These are phyloP conservation scores for Plebejus anna DNA, from an alignment of 2,888 invertebrate species.

Conservation along the genomic window DNA sequence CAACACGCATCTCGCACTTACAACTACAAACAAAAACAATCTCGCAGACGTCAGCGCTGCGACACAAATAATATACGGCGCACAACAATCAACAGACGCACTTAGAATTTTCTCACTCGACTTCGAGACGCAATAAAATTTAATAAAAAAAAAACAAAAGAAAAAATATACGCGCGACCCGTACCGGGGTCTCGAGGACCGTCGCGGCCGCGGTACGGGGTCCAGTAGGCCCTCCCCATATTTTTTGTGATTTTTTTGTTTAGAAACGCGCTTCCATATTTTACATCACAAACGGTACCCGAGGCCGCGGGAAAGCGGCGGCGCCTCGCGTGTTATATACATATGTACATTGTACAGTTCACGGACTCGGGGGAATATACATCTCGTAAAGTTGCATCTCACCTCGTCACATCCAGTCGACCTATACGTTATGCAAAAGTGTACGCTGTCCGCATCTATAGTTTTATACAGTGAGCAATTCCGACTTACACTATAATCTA, in stretches of 20 bases:
- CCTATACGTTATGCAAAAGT: constrained; percentile 15
- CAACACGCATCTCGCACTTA: constrained; percentile 30
- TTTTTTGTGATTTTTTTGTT: constrained; percentile 50
- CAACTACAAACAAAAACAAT: constrained; percentile 34
- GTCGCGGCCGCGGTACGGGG: constrained; percentile 54
- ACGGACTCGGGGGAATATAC: constrained; percentile 53
- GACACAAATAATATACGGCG: constrained; percentile 60
- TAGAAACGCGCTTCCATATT: constrained; percentile 41
- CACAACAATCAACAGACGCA: constrained; percentile 74
- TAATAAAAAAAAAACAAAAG: constrained; percentile 54
- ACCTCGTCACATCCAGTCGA: background rate
- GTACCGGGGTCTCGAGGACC: constrained; percentile 49
- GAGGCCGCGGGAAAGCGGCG: constrained; percentile 58
- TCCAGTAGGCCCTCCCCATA: constrained; percentile 60
- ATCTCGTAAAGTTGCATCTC: constrained; percentile 31
- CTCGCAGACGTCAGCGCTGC: constrained; percentile 42
- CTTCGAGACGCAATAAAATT: constrained; percentile 65
- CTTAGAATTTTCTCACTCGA: constrained; percentile 61
- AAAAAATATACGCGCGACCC: constrained; percentile 48
- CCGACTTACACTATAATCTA: background rate
- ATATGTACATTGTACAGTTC: constrained; percentile 61
- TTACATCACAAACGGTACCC: constrained; percentile 64
- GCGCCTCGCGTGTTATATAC: constrained; percentile 46
- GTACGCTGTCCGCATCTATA: constrained; percentile 1
- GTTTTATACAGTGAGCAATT: constrained; percentile 26